These are phyloP conservation scores for Epizoanthus scotinus DNA, from an alignment of 92 coral and sea anemone genomes.

Conservation along the genomic window DNA sequence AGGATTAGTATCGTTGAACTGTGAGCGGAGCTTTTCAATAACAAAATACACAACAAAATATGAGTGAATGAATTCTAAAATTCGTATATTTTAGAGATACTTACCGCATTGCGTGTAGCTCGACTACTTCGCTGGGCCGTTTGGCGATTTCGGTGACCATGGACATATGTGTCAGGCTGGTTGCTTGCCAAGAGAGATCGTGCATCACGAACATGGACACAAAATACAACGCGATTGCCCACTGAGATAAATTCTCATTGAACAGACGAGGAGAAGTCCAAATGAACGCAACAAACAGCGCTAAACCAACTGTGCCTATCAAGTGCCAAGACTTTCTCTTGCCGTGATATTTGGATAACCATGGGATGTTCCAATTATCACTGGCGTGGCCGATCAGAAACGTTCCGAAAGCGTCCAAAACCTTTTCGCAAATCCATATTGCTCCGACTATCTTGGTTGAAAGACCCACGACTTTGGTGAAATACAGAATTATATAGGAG, in stretches of 20 bases:
- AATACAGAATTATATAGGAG: slow-evolving; percentile 65
- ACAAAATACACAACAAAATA: no score
- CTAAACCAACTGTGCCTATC: slow-evolving; percentile 65
- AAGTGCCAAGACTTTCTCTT: slow-evolving; percentile 75
- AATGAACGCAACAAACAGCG: slow-evolving; percentile 55
- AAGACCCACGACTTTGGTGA: slow-evolving; percentile 76
- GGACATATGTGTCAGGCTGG: slow-evolving; percentile 72
- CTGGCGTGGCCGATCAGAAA: slow-evolving; percentile 59
- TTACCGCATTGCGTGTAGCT: slow-evolving; percentile 74
- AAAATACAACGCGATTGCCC: slow-evolving; percentile 61
- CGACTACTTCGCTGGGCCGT: slow-evolving; percentile 81
- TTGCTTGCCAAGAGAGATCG: slow-evolving; percentile 63
- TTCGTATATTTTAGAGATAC: neutral
- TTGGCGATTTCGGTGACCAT: slow-evolving; percentile 79
- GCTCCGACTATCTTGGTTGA: slow-evolving; percentile 64
- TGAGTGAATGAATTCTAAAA: no score
- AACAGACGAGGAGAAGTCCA: slow-evolving; percentile 77
- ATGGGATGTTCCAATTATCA: slow-evolving; percentile 56
- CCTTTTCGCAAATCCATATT: slow-evolving; percentile 58
- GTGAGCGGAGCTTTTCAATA: no score
- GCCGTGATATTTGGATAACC: slow-evolving; percentile 58
- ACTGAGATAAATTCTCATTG: slow-evolving; percentile 46
- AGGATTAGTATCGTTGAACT: no score
- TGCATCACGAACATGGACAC: slow-evolving; percentile 32
- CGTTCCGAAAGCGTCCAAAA: slow-evolving; percentile 50